These are phyloP conservation scores for Equus przewalskii DNA, from an alignment of 2,113 vertebrate species.

Conservation along the genomic window DNA sequence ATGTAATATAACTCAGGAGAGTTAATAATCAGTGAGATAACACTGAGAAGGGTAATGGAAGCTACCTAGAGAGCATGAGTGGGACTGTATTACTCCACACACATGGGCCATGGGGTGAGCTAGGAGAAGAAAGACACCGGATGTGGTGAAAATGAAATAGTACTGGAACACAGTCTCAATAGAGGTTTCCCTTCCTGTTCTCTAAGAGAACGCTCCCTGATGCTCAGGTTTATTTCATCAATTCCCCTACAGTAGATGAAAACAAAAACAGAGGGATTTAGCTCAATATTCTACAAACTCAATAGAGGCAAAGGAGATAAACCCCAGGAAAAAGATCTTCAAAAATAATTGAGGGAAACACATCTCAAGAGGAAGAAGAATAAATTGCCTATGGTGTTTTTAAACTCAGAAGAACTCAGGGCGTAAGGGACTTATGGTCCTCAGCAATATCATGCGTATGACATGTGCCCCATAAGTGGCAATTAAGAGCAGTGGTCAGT, in stretches of 20 bases:
- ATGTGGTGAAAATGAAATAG: neutral
- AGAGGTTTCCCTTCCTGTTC: neutral
- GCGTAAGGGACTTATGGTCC: neutral
- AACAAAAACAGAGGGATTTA: neutral
- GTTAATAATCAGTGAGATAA: neutral
- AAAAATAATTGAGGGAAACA: neutral
- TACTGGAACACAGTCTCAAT: rapidly evolving
- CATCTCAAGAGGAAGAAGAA: neutral
- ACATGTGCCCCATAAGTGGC: rapidly evolving
- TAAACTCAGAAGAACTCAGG: neutral
- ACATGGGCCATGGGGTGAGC: rapidly evolving
- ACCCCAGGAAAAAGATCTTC: neutral
- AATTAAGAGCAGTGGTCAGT: neutral
- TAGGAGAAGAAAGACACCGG: neutral
- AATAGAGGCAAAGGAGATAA: neutral
- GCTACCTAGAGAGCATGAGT: rapidly evolving
- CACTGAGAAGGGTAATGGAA: neutral
- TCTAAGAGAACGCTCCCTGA: neutral
- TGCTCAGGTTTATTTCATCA: neutral
- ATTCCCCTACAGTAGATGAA: neutral
- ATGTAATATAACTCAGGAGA: neutral
- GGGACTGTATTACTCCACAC: neutral
- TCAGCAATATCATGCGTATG: neutral
- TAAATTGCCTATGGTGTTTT: neutral
- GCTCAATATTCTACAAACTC: neutral